A percentile compares a stretch with the other conserved stretches of the same genome.
Conservation (phyloP, 2,888 invertebrate species). For the Schizaphis graminum region DNA sequence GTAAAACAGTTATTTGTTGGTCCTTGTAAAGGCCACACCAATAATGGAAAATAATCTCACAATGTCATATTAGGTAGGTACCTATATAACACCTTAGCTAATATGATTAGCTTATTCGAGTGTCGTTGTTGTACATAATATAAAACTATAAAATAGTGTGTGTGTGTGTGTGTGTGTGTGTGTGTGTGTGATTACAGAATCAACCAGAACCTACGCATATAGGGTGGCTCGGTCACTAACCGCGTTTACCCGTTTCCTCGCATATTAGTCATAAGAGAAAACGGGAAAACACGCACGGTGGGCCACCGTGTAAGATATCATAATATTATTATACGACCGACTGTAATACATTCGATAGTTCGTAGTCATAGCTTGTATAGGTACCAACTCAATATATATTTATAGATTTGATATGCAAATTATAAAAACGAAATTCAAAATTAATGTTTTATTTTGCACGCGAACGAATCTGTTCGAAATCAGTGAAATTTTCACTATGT, state of each 20-base stretch:
- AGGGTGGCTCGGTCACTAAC: neutral
- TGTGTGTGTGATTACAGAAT: neutral
- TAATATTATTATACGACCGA: neutral
- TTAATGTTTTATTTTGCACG: neutral
- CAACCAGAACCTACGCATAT: neutral
- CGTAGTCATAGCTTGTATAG: neutral
- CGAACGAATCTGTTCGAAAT: neutral
- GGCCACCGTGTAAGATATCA: neutral
- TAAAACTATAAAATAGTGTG: neutral
- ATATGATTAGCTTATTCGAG: neutral
- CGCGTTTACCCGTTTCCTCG: neutral
- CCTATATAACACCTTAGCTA: neutral
- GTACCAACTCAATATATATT: neutral
- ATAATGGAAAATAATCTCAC: conserved; percentile 17
- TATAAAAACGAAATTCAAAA: neutral
- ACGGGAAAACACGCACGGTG: neutral
- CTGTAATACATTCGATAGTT: neutral
- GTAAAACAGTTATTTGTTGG: conserved; percentile 52
- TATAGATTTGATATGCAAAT: neutral
- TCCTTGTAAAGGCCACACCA: conserved; percentile 51
- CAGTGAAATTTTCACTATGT: neutral
- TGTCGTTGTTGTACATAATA: neutral
- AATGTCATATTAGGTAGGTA: neutral
- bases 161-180: neutral
- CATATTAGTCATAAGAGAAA: neutral